Base-by-base conservation (phyloP, 2,888 invertebrate species). In the Aphodius granarius region DNA sequence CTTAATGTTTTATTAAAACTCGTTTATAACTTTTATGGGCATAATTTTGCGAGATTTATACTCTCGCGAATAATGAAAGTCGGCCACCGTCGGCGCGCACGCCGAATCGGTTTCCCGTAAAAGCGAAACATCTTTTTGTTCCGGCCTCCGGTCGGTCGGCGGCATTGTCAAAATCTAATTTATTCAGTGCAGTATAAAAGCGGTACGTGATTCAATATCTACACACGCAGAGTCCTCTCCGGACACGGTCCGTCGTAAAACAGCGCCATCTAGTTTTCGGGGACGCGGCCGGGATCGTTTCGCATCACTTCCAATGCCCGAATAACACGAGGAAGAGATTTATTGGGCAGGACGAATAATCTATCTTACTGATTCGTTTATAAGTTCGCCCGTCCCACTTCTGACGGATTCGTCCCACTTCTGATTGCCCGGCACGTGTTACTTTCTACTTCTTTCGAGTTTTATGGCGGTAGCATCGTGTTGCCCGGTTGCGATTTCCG, bases 161-260 rank as follows among this genome's bases (percentile, higher is more conserved):
- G 68, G 22, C 20, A 22, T 68, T 68, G 68, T 68, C 68, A 68
- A 68, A 68, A 68, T 19, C 22, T 68, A 68, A 68, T 68, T 68
- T 68, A 68, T 68, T 68, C 68, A 68, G 43, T 43, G 43, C 43
- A 18, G 68, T 21, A 43, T 43, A 68, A 66, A 20, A 66, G 66
- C 20, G 66, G 20, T 66, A 20, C 66, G 66, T 66, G 18, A 66
- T 66, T 66, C 66, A 19, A 66, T 66, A 19, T 20, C 66, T 66
- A 17, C 18, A 16, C 15, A 17, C 15, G 66, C 17, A 20, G 19
- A n/a, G n/a, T n/a, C n/a, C n/a, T n/a, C n/a, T 43, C 1, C 43
- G 43, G 43, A 43, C 43, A 43, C 43, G 43, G 43, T 9, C 43
- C 43, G 43, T 43, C 43, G 43, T 43, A 43, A 43, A 43, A 43